Percentiles rank a stretch among this genome's conserved stretches.
These are phyloP conservation scores for Eulithis testata DNA, from an alignment of 2,888 invertebrate genomes.

Conservation along the genomic window DNA sequence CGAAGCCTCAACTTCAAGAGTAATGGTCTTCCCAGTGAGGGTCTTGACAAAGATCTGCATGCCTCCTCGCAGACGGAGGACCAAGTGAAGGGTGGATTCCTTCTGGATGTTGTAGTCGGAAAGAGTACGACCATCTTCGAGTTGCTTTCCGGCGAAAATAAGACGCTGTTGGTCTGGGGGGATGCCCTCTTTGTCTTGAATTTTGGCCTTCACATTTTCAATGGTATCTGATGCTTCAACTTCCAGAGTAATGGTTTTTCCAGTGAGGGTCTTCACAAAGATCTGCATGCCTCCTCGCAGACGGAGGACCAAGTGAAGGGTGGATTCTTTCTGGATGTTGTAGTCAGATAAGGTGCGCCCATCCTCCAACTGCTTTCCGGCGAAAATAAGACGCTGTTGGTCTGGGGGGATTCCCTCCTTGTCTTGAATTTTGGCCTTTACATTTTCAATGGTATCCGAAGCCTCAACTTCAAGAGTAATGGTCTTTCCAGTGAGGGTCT, in stretches of 20 bases:
- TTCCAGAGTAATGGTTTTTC: slow-evolving; percentile 25
- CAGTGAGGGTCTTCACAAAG: slow-evolving; percentile 24
- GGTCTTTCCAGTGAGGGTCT: slow-evolving; percentile 59
- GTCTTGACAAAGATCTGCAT: slow-evolving; percentile 19
- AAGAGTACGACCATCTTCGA: slow-evolving; percentile 22
- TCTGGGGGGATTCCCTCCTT: slow-evolving; percentile 64
- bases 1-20: slow-evolving; percentile 7
- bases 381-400: slow-evolving; percentile 60
- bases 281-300: slow-evolving; percentile 26
- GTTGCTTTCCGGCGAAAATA: slow-evolving; percentile 23
- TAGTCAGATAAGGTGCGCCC: slow-evolving; percentile 61
- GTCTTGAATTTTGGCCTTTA: slow-evolving; percentile 61
- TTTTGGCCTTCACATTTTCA: slow-evolving; percentile 26
- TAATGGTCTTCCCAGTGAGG: slow-evolving; percentile 8
- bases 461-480: slow-evolving; percentile 58
- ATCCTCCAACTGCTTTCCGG: slow-evolving; percentile 60
- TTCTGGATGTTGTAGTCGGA: slow-evolving; percentile 27
- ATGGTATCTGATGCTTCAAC: slow-evolving; percentile 23
- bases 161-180: slow-evolving; percentile 26
- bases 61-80: slow-evolving; percentile 19
- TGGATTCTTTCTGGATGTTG: slow-evolving; percentile 60
- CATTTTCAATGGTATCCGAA: slow-evolving; percentile 60
- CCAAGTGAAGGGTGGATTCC: slow-evolving; percentile 23
- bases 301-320: slow-evolving; percentile 51
- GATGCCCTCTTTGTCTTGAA: slow-evolving; percentile 25